These are phyloP conservation scores for Acanthococcus lagerstroemiae DNA, from an alignment of 2,888 invertebrate species.

Conservation along the genomic window DNA sequence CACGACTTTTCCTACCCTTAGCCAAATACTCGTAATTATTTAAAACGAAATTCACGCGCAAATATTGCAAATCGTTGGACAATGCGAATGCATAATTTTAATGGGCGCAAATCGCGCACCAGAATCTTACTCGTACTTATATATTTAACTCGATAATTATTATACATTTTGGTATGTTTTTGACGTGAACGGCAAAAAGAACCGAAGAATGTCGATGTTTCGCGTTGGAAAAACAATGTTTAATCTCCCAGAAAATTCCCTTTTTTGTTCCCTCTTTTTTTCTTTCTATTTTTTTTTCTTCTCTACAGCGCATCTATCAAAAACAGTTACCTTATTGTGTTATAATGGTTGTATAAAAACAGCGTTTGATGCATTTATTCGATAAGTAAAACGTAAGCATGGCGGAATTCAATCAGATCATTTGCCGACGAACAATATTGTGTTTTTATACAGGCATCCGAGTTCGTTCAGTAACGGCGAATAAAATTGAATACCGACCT, in stretches of 20 bases:
- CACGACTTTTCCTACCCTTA: not conserved
- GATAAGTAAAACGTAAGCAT: slow-evolving; percentile 5
- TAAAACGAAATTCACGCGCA: not conserved
- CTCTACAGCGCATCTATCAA: slow-evolving; percentile 23
- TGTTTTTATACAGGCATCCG: too few relatives aligned
- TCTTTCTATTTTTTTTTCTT: not conserved
- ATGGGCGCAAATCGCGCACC: too few relatives aligned
- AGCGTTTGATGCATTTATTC: slow-evolving; percentile 27
- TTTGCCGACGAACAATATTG: not conserved
- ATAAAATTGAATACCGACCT: too few relatives aligned
- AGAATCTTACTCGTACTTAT: too few relatives aligned
- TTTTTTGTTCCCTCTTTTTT: slow-evolving; percentile 1
- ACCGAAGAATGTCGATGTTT: slow-evolving; percentile 24
- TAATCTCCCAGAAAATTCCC: slow-evolving; percentile 27
- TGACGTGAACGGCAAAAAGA: slow-evolving; percentile 21
- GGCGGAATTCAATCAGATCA: slow-evolving; percentile 1
- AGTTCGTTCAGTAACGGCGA: too few relatives aligned
- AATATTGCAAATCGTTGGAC: not conserved
- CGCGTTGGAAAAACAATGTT: slow-evolving; percentile 17
- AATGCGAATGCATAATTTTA: not conserved
- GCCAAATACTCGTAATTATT: not conserved
- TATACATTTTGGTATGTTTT: slow-evolving; percentile 25
- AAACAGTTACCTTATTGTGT: slow-evolving; percentile 30
- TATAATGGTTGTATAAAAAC: slow-evolving; percentile 27
- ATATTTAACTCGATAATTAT: slow-evolving; percentile 18